phyloP scores from a whole-genome alignment of 2,797 vertebrate genomes.

The Babyrousa celebensis region DNA sequence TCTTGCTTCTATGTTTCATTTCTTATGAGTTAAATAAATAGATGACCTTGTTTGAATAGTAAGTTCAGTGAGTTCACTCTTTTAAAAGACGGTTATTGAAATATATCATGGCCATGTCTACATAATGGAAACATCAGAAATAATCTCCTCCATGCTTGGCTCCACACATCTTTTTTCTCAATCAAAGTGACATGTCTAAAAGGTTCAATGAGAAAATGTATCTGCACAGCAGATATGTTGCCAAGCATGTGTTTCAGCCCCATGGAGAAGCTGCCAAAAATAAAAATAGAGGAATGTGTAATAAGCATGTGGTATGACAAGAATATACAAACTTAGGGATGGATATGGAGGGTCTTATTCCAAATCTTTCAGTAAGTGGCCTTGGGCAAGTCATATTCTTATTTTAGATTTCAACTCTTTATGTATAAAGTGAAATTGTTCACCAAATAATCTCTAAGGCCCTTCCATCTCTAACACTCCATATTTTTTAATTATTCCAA shows the following conservation, averaged over 20 bases:
- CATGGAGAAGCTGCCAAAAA: background rate
- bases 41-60: slow-evolving; percentile 22
- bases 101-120: slow-evolving; percentile 18
- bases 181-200: slow-evolving; percentile 58
- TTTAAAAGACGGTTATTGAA: slow-evolving; percentile 55
- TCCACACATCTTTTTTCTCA: slow-evolving; percentile 33
- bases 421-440: background rate
- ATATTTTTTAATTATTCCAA: slow-evolving; percentile 5
- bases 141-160: background rate
- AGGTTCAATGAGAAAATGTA: background rate
- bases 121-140: slow-evolving; percentile 67
- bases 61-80: slow-evolving; percentile 40
- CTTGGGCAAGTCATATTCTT: background rate
- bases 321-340: background rate
- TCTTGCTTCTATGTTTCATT: slow-evolving; percentile 18
- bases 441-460: background rate
- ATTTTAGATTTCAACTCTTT: slow-evolving; percentile 4
- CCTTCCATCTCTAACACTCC: background rate
- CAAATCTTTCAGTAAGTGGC: background rate
- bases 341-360: background rate
- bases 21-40: slow-evolving; percentile 51
- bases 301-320: background rate
- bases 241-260: slow-evolving; percentile 11
- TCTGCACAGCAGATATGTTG: slow-evolving; percentile 40
- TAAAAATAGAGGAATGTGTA: background rate